A percentile compares a stretch with the other conserved stretches of the same genome.
Conservation (phyloP, 2,888 invertebrate species). For the Teinopalpus imperialis region DNA sequence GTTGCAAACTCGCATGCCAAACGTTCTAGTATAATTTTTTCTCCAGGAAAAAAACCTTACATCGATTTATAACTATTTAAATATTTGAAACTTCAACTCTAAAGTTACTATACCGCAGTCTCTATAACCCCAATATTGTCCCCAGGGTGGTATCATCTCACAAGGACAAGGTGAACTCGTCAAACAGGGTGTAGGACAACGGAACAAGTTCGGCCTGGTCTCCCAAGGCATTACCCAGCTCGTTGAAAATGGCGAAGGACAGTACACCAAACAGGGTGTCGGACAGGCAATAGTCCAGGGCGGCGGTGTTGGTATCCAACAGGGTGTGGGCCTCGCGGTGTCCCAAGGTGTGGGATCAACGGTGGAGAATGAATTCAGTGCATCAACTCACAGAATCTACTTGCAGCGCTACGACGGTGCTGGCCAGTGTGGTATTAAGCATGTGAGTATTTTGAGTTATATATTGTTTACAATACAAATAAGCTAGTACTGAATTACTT, state of each 20-base stretch:
- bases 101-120: no score
- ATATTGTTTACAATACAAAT: no score
- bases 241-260: conserved; percentile 26
- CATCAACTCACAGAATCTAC: conserved; percentile 54
- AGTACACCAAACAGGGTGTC: conserved; percentile 29
- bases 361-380: conserved; percentile 54
- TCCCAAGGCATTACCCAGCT: conserved; percentile 20
- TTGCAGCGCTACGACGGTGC: conserved; percentile 50
- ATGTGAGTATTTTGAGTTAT: conserved; percentile 59
- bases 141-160: conserved; percentile 22
- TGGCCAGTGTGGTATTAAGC: conserved; percentile 63
- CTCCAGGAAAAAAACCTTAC: no score
- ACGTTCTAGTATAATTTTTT: no score
- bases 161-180: conserved; percentile 28
- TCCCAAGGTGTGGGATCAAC: conserved; percentile 41
- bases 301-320: conserved; percentile 35
- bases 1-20: no score
- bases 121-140: no score
- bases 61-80: no score
- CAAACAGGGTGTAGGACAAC: conserved; percentile 24
- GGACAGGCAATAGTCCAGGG: conserved; percentile 36
- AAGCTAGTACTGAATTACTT: no score
- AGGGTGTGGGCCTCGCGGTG: conserved; percentile 34
- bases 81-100: no score
- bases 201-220: conserved; percentile 21